Conservation (phyloP, 2,797 vertebrate species). For the Hydrocynus forskahlii region DNA sequence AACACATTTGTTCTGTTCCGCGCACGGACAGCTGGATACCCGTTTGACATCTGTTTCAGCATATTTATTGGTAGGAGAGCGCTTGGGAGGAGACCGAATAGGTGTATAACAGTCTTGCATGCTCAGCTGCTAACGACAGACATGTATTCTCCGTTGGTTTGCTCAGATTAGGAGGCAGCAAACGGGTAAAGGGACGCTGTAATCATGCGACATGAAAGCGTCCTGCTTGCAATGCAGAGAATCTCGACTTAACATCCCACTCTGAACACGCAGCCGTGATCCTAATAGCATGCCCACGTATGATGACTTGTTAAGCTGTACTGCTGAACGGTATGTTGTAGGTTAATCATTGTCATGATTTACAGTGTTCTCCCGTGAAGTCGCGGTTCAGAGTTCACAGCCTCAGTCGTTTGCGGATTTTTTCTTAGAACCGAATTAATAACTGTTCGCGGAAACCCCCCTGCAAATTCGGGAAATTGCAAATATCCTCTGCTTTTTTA, state of each 20-base stretch:
- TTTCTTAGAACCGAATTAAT: too few species aligned
- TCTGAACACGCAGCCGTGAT: too few species aligned
- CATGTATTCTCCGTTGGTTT: slow-evolving; percentile 39
- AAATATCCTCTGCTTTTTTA: too few species aligned
- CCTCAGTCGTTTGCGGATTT: too few species aligned
- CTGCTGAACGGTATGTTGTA: too few species aligned
- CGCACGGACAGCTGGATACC: slow-evolving; percentile 82
- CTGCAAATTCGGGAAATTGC: too few species aligned
- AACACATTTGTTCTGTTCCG: slow-evolving; percentile 82
- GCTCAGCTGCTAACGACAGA: slow-evolving; percentile 36
- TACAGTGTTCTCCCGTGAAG: too few species aligned
- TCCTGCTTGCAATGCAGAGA: slow-evolving; percentile 10
- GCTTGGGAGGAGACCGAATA: slow-evolving; percentile 63
- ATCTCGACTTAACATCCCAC: background rate
- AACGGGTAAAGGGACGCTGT: background rate
- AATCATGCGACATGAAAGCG: background rate
- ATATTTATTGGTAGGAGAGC: slow-evolving; percentile 76
- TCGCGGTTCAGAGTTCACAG: too few species aligned
- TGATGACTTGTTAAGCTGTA: too few species aligned
- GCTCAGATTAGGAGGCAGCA: slow-evolving; percentile 22
- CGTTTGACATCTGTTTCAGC: slow-evolving; percentile 85
- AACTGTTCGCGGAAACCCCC: too few species aligned
- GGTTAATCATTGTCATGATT: too few species aligned
- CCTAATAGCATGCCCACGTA: too few species aligned
- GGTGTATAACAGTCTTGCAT: slow-evolving; percentile 37